Percentiles rank a stretch among this genome's conserved stretches.
Conservation (phyloP, 2,113 vertebrate species). For the Acanthisitta chloris region DNA sequence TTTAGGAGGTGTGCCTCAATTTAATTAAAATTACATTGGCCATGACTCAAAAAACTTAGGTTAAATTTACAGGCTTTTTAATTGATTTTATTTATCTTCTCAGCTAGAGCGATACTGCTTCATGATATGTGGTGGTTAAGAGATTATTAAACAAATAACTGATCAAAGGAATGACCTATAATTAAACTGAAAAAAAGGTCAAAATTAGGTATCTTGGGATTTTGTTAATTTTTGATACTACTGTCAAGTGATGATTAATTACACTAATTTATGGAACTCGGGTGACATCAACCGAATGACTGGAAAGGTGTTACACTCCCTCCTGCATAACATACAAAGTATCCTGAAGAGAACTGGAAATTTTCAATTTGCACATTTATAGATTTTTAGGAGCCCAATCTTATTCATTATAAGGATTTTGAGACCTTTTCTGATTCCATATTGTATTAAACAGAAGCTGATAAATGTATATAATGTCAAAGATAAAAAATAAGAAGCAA, state of each 20-base stretch:
- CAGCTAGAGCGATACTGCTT: background rate
- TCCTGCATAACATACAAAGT: background rate
- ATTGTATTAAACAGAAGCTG: background rate
- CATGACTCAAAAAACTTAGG: background rate
- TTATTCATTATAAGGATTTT: background rate
- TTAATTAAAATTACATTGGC: background rate
- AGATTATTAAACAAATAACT: background rate
- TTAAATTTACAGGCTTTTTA: background rate
- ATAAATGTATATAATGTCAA: background rate
- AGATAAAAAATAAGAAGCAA: background rate
- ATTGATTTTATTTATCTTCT: background rate
- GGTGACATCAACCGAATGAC: background rate
- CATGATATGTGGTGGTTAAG: background rate
- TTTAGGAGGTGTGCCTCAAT: background rate
- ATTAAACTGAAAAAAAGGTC: background rate
- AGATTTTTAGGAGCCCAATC: background rate
- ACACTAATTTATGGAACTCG: background rate
- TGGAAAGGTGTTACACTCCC: background rate
- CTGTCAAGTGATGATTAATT: background rate
- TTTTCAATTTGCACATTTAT: background rate
- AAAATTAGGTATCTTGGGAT: background rate
- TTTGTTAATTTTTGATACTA: background rate
- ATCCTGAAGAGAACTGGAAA: background rate
- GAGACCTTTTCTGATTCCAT: background rate
- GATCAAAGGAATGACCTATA: background rate